phyloP scores from a whole-genome alignment of 64 coral and sea anemone genomes.

The Stichodactyla mertensii region DNA sequence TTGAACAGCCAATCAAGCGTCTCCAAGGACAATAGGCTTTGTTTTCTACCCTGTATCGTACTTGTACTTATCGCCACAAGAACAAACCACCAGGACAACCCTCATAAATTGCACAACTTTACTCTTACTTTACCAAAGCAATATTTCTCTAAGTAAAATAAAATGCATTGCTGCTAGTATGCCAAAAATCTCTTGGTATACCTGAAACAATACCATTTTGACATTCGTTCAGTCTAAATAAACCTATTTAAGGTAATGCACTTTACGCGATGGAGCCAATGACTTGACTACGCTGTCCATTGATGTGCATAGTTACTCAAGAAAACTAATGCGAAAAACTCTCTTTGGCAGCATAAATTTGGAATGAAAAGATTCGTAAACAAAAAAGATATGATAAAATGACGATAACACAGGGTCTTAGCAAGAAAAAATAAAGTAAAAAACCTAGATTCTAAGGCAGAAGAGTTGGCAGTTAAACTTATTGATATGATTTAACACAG shows the following conservation, averaged over 20 bases:
- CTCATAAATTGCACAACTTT: not conserved
- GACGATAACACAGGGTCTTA: not conserved
- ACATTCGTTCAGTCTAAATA: constrained; percentile 3
- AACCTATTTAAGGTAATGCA: not conserved
- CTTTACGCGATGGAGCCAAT: not conserved
- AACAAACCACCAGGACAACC: constrained; percentile 32
- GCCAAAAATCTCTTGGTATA: not conserved
- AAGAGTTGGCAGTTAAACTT: not conserved
- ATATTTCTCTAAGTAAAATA: not conserved
- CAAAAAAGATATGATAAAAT: not conserved
- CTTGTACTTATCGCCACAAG: constrained; percentile 6
- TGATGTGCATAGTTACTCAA: constrained; percentile 19
- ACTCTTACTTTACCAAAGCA: not conserved
- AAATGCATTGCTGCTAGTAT: not conserved
- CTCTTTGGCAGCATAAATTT: not conserved
- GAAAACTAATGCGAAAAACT: not conserved
- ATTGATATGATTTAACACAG: not conserved
- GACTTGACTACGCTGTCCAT: not conserved
- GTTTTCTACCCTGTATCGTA: constrained; percentile 7
- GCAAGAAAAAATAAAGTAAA: not conserved
- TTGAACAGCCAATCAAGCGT: constrained; percentile 17
- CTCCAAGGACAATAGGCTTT: constrained; percentile 24
- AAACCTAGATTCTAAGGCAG: not conserved
- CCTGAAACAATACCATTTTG: not conserved
- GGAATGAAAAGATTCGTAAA: not conserved